Base-by-base conservation (phyloP, 2,888 invertebrate species). In the Platypus cylindrus region DNA sequence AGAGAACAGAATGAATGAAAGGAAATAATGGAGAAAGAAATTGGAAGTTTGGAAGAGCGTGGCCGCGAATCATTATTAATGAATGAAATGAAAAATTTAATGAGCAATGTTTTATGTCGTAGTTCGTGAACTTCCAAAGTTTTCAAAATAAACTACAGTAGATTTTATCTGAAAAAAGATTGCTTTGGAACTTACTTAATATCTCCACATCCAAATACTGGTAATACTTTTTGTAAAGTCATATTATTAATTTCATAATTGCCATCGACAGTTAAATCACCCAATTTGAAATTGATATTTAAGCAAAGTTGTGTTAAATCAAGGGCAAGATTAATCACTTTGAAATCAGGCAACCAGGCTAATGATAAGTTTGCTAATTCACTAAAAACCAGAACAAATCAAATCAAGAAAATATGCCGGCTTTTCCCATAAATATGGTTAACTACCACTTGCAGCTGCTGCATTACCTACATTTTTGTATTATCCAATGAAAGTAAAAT, bases 401-500 rank as follows among this genome's bases (percentile, higher is more conserved):
- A 7, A 20, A 20, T 20, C 20, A 20, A 20, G 9, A 20, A 20
- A 20, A 20, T 9, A 20, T 9, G 9, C 9, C 9, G 5, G 20
- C 20, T 7, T 20, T 20, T 20, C 20, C 5, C 9, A 5, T 7
- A 20, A 5, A 20, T 7, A 20, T n/a, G n/a, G n/a, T n/a, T n/a
- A n/a, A n/a, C n/a, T n/a, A 20, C 5, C 20, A 20, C 5, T 20
- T 5, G 20, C 20, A 20, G 7, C 20, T 20, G 20, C 20, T 20
- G 11, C 14, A 17, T 18, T 23, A 43, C 44, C 67, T 61, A 71
- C 71, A 71, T 67, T 57, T 70, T 68, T 34, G 69, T 70, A 48
- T 70, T 69, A 51, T 67, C 69, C 12, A 67, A 57, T 44, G 68
- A 67, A 44, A 69, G 64, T 15, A 70, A 64, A 14, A 68, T 68